Percentiles rank a stretch among this genome's conserved stretches.
phyloP scores from a whole-genome alignment of 2,113 vertebrate genomes.

The Podarcis muralis region DNA sequence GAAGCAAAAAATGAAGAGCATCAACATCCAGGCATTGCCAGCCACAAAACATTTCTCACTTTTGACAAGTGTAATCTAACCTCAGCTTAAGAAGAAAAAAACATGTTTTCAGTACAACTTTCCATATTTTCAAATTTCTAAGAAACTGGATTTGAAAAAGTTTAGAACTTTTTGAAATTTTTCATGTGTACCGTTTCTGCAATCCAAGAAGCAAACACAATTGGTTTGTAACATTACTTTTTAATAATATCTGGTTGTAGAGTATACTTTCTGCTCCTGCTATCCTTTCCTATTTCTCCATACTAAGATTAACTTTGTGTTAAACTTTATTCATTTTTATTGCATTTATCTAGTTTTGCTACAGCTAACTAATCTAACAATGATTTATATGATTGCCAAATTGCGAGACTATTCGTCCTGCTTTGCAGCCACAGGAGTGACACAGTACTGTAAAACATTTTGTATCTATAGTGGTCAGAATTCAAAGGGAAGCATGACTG shows the following conservation, averaged over 20 bases:
- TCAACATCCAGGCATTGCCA: conserved; percentile 40
- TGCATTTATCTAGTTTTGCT: background rate
- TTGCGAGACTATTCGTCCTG: background rate
- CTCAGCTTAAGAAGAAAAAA: background rate
- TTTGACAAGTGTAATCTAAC: background rate
- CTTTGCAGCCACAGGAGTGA: background rate
- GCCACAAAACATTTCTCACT: conserved; percentile 17
- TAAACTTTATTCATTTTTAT: background rate
- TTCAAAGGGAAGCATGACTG: background rate
- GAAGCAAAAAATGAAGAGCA: background rate
- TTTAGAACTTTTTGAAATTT: background rate
- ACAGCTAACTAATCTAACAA: background rate
- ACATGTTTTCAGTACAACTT: background rate
- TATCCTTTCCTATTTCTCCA: conserved; percentile 17
- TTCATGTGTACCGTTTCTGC: background rate
- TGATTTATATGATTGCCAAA: background rate
- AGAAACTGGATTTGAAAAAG: background rate
- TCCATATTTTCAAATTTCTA: background rate
- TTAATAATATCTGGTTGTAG: background rate
- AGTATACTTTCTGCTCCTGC: conserved; percentile 36
- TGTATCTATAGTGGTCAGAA: background rate
- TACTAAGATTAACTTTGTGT: background rate
- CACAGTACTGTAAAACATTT: background rate
- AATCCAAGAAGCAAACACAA: background rate
- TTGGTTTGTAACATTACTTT: background rate